These are phyloP conservation scores for Lasioglossum albipes DNA, from an alignment of 1,140 invertebrate genomes.

Conservation along the genomic window DNA sequence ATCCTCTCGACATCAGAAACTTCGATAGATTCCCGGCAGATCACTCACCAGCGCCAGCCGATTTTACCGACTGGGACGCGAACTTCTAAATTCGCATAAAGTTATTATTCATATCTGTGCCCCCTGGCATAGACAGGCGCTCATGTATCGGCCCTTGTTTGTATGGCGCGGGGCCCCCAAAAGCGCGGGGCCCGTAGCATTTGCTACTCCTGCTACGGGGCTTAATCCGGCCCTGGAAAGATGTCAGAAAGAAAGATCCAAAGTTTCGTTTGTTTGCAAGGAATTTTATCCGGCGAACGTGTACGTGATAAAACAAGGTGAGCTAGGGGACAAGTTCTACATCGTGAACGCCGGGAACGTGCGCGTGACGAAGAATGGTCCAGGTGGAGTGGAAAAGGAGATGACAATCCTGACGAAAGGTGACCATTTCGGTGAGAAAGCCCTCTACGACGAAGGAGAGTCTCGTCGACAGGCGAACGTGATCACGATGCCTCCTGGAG, in stretches of 20 bases:
- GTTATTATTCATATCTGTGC: background rate
- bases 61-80: constrained; percentile 87
- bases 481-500: constrained; percentile 88
- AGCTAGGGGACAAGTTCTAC: constrained; percentile 93
- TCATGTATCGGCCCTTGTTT: no score
- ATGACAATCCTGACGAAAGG: constrained; percentile 82
- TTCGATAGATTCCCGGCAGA: constrained; percentile 87
- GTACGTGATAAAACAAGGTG: constrained; percentile 92
- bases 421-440: constrained; percentile 87
- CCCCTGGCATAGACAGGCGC: no score
- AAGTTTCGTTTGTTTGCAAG: constrained; percentile 73
- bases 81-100: constrained; percentile 80
- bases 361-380: constrained; percentile 82
- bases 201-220: no score
- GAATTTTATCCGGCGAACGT: constrained; percentile 91
- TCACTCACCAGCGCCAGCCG: constrained; percentile 83
- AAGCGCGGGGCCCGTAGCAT: no score
- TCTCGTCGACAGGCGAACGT: constrained; percentile 90
- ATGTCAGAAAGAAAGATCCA: no score
- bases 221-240: no score
- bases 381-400: constrained; percentile 81
- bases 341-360: constrained; percentile 93
- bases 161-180: no score
- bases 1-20: constrained; percentile 84
- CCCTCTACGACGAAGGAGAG: constrained; percentile 84